phyloP scores from a whole-genome alignment of 2,888 invertebrate genomes.

The Plagiodera versicolora region DNA sequence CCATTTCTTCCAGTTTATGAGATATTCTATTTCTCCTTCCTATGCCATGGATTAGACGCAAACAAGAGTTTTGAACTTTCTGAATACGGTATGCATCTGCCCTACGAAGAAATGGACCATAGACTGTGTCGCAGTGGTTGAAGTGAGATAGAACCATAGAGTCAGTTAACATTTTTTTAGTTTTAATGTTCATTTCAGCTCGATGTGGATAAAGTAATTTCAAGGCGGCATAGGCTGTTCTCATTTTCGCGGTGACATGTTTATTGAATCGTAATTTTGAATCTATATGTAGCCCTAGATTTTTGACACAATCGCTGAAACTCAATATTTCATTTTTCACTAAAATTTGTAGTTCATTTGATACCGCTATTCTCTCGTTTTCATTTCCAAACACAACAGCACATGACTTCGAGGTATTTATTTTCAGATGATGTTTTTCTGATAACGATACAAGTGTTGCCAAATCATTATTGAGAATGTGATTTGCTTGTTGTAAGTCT shows the following conservation, averaged over 20 bases:
- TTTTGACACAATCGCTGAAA: neutral
- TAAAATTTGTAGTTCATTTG: neutral
- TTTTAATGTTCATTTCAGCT: neutral
- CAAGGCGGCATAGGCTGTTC: neutral
- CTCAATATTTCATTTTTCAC: neutral
- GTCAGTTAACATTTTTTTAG: neutral
- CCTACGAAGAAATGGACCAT: neutral
- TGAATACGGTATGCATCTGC: neutral
- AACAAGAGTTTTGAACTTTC: neutral
- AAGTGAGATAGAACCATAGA: slow-evolving; percentile 2
- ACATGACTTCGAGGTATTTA: no score
- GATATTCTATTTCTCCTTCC: no score
- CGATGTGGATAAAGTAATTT: slow-evolving; percentile 3
- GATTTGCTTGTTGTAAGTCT: no score
- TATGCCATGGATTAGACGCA: neutral
- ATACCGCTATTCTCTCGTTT: neutral
- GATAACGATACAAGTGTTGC: no score
- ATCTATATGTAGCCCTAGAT: neutral
- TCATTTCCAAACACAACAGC: slow-evolving; percentile 1
- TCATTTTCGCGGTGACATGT: neutral
- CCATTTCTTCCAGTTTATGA: no score
- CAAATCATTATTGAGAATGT: no score
- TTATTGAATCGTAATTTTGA: neutral
- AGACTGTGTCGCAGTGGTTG: neutral
- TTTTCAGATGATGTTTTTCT: no score